phyloP scores from a whole-genome alignment of 2,888 invertebrate species.

The Atethmia centrago region DNA sequence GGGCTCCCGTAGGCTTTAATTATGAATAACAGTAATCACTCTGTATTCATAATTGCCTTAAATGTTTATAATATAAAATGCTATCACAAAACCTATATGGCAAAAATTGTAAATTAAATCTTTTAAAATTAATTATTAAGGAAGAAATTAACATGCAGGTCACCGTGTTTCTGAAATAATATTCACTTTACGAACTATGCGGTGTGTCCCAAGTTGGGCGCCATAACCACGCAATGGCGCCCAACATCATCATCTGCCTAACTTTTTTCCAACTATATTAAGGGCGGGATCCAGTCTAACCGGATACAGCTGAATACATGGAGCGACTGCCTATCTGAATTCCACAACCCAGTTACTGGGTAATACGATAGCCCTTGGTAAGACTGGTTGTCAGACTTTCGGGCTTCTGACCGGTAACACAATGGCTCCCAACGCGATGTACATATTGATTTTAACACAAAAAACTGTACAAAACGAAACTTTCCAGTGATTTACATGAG shows the following conservation, averaged over 20 bases:
- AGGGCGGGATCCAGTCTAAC: too few species aligned
- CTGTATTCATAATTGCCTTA: too few species aligned
- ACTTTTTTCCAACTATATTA: too few species aligned
- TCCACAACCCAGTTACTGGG: too few species aligned
- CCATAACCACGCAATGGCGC: not conserved
- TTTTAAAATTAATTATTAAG: not conserved
- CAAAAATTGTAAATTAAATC: not conserved
- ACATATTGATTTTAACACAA: not conserved
- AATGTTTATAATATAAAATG: too few species aligned
- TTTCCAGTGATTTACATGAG: not conserved
- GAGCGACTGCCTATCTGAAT: too few species aligned
- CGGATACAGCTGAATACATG: too few species aligned
- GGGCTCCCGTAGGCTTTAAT: not conserved
- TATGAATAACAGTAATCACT: not conserved
- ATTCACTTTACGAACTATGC: not conserved
- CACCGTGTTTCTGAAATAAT: not conserved
- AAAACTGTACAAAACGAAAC: not conserved
- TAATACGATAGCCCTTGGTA: too few species aligned
- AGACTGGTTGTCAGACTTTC: too few species aligned
- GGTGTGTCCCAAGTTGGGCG: not conserved
- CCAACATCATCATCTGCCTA: too few species aligned
- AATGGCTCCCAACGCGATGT: conserved; percentile 1
- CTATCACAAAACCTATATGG: not conserved
- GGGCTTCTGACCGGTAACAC: too few species aligned
- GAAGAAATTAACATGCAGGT: not conserved